phyloP scores from a whole-genome alignment of 1,140 invertebrate species.

The Drosophila guanche region DNA sequence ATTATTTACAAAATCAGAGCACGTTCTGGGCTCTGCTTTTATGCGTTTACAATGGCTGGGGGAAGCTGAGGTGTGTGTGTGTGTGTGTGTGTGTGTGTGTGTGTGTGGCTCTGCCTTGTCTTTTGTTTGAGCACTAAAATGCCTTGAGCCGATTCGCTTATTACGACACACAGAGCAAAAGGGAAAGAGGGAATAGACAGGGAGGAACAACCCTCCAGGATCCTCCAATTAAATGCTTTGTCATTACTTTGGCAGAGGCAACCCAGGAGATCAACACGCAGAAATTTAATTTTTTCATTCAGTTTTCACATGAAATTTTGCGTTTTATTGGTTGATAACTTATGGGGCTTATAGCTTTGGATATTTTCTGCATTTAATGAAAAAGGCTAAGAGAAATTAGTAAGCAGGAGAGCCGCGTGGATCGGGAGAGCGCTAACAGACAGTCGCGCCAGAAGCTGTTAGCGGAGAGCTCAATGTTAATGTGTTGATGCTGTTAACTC shows the following conservation, averaged over 20 bases:
- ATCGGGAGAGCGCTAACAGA: too few relatives aligned
- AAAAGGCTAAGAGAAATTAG: too few relatives aligned
- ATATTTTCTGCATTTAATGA: constrained; percentile 13
- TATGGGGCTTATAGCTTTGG: constrained; percentile 16
- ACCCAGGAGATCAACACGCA: not conserved
- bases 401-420: too few relatives aligned
- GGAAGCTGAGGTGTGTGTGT: constrained; percentile 20
- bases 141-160: constrained; percentile 68
- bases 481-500: too few relatives aligned
- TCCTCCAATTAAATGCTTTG: not conserved
- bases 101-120: too few relatives aligned
- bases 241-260: too few relatives aligned
- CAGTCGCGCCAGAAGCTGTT: too few relatives aligned
- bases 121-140: constrained; percentile 60
- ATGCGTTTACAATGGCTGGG: constrained; percentile 59
- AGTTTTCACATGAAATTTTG: constrained; percentile 9
- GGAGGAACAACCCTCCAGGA: constrained; percentile 21
- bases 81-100: constrained; percentile 32
- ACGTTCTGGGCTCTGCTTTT: constrained; percentile 75
- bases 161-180: constrained; percentile 52
- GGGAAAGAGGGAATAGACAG: constrained; percentile 14
- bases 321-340: constrained; percentile 10
- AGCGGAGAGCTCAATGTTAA: too few relatives aligned
- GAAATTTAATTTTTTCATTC: constrained; percentile 2
- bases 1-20: constrained; percentile 80